Conservation (phyloP, 2,797 vertebrate species). For the Alca torda region DNA sequence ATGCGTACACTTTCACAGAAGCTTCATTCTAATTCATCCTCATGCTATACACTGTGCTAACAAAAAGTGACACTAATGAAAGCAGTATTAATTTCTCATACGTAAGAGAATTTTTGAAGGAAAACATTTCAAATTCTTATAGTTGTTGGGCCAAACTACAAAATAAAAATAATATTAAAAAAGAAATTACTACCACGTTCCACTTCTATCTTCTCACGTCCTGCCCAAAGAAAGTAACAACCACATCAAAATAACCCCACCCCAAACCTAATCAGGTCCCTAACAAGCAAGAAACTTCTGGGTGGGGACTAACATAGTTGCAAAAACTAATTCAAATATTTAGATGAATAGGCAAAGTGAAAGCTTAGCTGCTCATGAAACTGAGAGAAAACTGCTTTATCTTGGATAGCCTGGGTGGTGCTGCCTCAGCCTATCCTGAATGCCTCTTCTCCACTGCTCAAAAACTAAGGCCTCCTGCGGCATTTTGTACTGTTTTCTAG, state of each 20-base stretch:
- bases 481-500: conserved; percentile 73
- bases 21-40: neutral
- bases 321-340: conserved; percentile 32
- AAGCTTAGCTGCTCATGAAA: conserved; percentile 40
- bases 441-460: conserved; percentile 31
- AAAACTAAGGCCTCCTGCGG: conserved; percentile 60
- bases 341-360: conserved; percentile 31
- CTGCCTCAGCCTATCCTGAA: neutral
- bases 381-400: conserved; percentile 63
- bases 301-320: neutral
- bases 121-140: neutral
- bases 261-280: neutral
- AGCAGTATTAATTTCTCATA: neutral
- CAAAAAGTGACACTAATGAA: neutral
- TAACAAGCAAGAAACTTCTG: neutral
- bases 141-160: neutral
- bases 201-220: neutral
- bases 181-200: neutral
- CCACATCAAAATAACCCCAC: neutral
- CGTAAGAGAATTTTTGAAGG: neutral
- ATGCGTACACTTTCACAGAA: neutral
- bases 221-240: neutral
- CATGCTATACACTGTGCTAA: neutral
- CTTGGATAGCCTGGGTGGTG: conserved; percentile 16
- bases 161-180: neutral